Base-by-base conservation (phyloP, 2,888 invertebrate genomes). In the Frankliniella fusca region DNA sequence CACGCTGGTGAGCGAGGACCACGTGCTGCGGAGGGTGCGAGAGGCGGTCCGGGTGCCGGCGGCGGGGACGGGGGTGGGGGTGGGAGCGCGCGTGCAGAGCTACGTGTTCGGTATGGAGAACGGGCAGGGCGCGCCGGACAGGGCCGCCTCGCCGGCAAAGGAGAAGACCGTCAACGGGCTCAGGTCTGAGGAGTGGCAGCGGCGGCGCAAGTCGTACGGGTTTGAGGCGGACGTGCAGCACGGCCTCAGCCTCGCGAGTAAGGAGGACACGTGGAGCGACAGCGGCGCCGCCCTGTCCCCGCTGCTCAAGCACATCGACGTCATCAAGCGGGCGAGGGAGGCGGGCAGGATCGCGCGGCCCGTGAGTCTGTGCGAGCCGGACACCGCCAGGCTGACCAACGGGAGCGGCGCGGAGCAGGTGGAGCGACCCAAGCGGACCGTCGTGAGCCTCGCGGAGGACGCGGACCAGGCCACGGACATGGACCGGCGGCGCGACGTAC, bases 191-290 rank as follows among this genome's bases (percentile, higher is more conserved):
- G 92, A 92, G 85, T 94, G 94, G 94, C 93, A 93, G 86, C 90
- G 92, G 83, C 89, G 94, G 84, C 90, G 94, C 84, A 94, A 94
- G 88, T 94, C 94, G 27, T 94, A 94, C 86, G 94, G 94, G 83
- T 94, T 94, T 86, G 93, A 92, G 86, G 90, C 90, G 84, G 90
- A 91, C 87, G 86, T 87, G 81, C 83, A 80, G 79, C 86, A 84
- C 83, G 85, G 83, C 84, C 87, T 85, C 83, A 86, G 87, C 0
- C 87, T 87, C 81, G 90, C 89, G 83, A 90, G 90, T 84, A 87
- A 90, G 3, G 92, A 93, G 86, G 93, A 94, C 86, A 93, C 93
- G n/a, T 94, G 94, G 7, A 94, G 93, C 2, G 94, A 94, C 85
- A 94, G 94, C 86, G 94, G 94, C 0, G 91, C 94, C 85, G 94